phyloP scores from a whole-genome alignment of 2,113 vertebrate genomes.

The Apaloderma vittatum region DNA sequence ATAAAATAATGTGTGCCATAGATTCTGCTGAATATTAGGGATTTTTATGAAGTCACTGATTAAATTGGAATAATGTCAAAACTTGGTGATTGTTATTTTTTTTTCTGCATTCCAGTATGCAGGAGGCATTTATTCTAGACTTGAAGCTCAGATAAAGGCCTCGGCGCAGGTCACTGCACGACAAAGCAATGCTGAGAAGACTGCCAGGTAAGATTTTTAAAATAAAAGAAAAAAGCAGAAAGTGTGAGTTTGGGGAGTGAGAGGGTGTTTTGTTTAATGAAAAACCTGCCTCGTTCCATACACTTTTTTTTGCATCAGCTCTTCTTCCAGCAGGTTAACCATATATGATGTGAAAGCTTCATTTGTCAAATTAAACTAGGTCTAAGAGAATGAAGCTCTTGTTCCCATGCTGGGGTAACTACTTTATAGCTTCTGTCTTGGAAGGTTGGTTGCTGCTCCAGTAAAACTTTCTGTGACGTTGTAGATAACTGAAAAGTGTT shows the following conservation, averaged over 20 bases:
- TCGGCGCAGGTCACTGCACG: constrained; percentile 79
- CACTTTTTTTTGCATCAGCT: neutral
- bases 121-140: constrained; percentile 91
- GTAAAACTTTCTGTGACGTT: neutral
- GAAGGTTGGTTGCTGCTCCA: neutral
- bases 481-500: neutral
- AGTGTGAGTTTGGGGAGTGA: neutral
- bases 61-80: neutral
- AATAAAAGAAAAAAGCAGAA: neutral
- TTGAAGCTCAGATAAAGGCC: constrained; percentile 91
- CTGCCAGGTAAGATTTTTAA: constrained; percentile 71
- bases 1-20: neutral
- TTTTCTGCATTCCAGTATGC: constrained; percentile 79
- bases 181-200: constrained; percentile 88
- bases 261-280: neutral
- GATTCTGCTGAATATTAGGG: neutral
- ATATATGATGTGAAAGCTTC: neutral
- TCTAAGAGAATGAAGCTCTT: neutral
- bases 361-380: neutral
- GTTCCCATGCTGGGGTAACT: neutral
- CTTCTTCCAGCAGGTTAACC: neutral
- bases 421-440: neutral
- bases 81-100: neutral
- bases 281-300: neutral
- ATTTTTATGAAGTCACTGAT: neutral